Conservation (phyloP, 2,888 invertebrate species). For the Lordiphosa andalusiaca region DNA sequence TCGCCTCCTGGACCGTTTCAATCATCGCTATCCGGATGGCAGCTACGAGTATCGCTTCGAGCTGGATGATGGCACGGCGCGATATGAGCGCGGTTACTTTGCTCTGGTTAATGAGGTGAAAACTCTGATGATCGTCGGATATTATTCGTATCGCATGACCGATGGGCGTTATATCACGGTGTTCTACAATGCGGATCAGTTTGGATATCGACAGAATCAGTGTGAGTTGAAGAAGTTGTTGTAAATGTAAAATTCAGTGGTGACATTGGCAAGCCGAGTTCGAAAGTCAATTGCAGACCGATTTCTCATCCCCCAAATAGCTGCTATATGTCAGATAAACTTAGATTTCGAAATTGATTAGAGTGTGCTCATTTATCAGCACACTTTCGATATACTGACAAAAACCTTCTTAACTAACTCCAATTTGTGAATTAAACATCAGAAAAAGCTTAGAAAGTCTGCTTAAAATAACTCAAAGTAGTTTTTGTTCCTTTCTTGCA, state of each 20-base stretch:
- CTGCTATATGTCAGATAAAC: too few species aligned
- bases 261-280: too few species aligned
- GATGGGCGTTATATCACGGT: slow-evolving; percentile 75
- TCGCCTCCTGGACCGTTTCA: slow-evolving; percentile 65
- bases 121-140: slow-evolving; percentile 76
- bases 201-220: slow-evolving; percentile 77
- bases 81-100: slow-evolving; percentile 78
- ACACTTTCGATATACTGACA: too few species aligned
- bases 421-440: too few species aligned
- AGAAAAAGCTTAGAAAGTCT: too few species aligned
- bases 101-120: slow-evolving; percentile 61
- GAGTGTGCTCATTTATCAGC: too few species aligned
- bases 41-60: slow-evolving; percentile 78
- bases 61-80: slow-evolving; percentile 74
- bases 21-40: slow-evolving; percentile 76
- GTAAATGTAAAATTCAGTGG: not conserved
- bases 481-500: too few species aligned
- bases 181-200: slow-evolving; percentile 78
- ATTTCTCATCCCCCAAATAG: too few species aligned
- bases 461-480: too few species aligned
- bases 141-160: slow-evolving; percentile 76
- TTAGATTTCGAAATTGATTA: too few species aligned
- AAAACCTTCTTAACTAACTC: too few species aligned
- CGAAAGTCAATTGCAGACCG: too few species aligned
- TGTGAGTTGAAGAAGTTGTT: slow-evolving; percentile 56